Base-by-base conservation (phyloP, 1,140 invertebrate genomes). In the Neoseiulus cucumeris region DNA sequence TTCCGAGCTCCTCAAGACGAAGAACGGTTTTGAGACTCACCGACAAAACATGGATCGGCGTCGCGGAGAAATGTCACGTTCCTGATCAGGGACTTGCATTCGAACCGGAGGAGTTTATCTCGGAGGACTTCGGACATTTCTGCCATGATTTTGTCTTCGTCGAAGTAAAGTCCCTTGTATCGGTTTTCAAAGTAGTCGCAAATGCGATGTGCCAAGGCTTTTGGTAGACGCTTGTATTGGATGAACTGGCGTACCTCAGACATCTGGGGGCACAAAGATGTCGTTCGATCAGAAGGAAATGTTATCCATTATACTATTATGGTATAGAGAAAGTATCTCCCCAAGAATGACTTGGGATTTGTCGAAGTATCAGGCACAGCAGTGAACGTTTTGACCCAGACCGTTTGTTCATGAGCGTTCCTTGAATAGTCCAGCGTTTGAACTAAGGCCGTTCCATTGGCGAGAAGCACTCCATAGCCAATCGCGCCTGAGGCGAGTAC, bases 61-160 rank as follows among this genome's bases (percentile, higher is more conserved):
- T 97, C 93, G 64, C 91, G 89, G 78, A 98, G 97, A 82, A 97
- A 97, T 72, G 93, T 93, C 71, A 98, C 93, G 64, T 91, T 94
- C 65, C 91, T 91, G 68, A 97, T 93, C 71, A 97, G 82, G 70
- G 91, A 94, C 74, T 93, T 85, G 79, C 93, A 98, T 81, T 97
- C 97, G 81, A 94, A 47, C 45, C 14, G 45, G 4, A 47, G 45
- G 4, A 47, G 7, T 0, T 4, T 14, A 0, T 47, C 45, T 20
- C 45, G 45, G 14, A 47, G 5, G 14, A 47, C 45, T 18, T 47
- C 14, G 28, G 45, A 47, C 14, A 47, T 47, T 47, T 47, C 45
- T 18, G 45, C 45, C 42, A 44, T 44, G 42, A 44, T 44, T n/a
- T 44, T 44, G 42, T 44, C 42, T 4, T 47, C 45, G 6, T 47